Conservation (phyloP, 1,140 invertebrate species). For the Zaprionus camerounensis region DNA sequence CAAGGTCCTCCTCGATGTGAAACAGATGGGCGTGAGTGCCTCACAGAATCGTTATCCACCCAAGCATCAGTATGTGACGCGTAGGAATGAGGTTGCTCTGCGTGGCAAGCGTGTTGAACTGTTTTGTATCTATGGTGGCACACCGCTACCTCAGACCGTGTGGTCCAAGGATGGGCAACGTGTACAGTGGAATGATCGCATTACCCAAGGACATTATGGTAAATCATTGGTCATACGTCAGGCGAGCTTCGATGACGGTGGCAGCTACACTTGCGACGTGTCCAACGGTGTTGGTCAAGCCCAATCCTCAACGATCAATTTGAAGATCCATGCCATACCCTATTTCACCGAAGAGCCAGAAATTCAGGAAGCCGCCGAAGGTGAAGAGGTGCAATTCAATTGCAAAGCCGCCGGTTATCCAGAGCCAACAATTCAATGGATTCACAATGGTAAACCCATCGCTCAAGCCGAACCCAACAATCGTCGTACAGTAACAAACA, state of each 20-base stretch:
- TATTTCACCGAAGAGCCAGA: constrained; percentile 97
- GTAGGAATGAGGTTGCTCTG: constrained; percentile 93
- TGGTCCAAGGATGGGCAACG: constrained; percentile 92
- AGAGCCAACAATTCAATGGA: constrained; percentile 96
- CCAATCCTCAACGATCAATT: constrained; percentile 92
- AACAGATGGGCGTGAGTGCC: constrained; percentile 90
- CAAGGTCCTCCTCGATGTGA: constrained; percentile 91
- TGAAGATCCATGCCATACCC: constrained; percentile 93
- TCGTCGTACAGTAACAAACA: constrained; percentile 87
- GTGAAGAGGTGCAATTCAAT: constrained; percentile 93
- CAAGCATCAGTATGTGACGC: constrained; percentile 91
- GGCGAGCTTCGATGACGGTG: constrained; percentile 93
- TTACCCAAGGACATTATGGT: constrained; percentile 94
- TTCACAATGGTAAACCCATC: constrained; percentile 97
- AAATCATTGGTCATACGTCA: constrained; percentile 95
- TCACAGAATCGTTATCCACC: constrained; percentile 91
- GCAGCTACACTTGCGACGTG: constrained; percentile 95
- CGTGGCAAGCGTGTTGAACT: constrained; percentile 92
- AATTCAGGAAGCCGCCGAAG: constrained; percentile 94
- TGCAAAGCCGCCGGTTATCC: constrained; percentile 96
- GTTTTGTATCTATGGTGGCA: constrained; percentile 96
- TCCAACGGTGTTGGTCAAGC: constrained; percentile 95
- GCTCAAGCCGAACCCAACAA: constrained; percentile 90
- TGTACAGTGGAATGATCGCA: constrained; percentile 89
- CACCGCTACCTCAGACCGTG: constrained; percentile 91